Evolutionary conservation across 2,113 vertebrate species (phyloP).

Genomic region (Neotragus pygmaeus): DNA sequence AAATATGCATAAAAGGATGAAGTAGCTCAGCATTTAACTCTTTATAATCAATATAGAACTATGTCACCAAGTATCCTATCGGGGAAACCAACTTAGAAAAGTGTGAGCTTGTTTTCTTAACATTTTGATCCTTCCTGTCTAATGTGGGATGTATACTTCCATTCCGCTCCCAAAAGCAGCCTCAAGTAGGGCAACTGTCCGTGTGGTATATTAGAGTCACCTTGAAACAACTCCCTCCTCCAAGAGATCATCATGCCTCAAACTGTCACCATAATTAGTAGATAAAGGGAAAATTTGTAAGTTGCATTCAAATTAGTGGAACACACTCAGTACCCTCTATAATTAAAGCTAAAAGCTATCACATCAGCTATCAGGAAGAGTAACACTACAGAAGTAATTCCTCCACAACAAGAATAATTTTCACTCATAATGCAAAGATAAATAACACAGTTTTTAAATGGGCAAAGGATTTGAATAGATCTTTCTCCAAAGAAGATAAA

Average conservation of each 20-base stretch:
- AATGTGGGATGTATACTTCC: background rate
- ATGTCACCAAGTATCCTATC: background rate
- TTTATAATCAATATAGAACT: slow-evolving; percentile 3
- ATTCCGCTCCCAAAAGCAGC: background rate
- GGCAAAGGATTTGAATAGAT: background rate
- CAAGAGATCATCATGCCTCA: background rate
- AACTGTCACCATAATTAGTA: background rate
- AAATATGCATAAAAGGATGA: slow-evolving; percentile 24
- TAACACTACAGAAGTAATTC: slow-evolving; percentile 9
- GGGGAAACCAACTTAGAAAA: background rate
- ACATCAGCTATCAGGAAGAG: background rate
- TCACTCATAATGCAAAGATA: background rate
- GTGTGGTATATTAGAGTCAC: background rate
- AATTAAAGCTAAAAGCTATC: slow-evolving; percentile 29
- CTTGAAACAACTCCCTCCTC: slow-evolving; percentile 9
- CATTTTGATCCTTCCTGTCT: background rate
- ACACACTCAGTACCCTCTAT: background rate
- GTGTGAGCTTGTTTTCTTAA: background rate
- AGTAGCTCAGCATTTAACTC: background rate
- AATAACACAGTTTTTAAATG: slow-evolving; percentile 22
- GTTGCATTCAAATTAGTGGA: background rate
- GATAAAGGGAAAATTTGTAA: background rate
- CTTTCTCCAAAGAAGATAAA: background rate
- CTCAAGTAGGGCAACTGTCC: background rate
- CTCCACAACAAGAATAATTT: slow-evolving; percentile 13